Percentiles rank a stretch among this genome's conserved stretches.
phyloP scores from a whole-genome alignment of 2,888 invertebrate genomes.

The Platycnemis pennipes region DNA sequence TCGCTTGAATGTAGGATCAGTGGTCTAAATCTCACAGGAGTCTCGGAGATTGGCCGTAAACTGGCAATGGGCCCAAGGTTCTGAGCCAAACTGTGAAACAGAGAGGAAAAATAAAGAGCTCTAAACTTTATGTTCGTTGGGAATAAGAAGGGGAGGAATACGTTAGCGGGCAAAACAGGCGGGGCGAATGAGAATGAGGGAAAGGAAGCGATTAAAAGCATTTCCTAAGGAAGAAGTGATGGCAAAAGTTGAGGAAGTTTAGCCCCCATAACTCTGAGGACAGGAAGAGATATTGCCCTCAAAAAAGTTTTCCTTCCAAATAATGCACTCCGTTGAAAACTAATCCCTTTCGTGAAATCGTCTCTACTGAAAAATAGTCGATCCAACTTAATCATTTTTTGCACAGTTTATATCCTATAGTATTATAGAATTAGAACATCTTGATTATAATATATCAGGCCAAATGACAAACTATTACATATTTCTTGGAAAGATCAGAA shows the following conservation, averaged over 20 bases:
- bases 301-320: neutral
- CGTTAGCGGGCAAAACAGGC: neutral
- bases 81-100: neutral
- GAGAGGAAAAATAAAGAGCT: neutral
- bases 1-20: too few species aligned
- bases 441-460: too few species aligned
- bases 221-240: neutral
- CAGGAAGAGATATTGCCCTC: neutral
- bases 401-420: too few species aligned
- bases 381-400: too few species aligned
- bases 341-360: neutral
- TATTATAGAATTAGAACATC: too few species aligned
- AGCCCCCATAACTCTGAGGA: neutral
- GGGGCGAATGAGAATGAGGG: neutral
- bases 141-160: neutral
- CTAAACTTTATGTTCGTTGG: neutral
- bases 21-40: neutral
- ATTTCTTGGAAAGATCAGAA: too few species aligned
- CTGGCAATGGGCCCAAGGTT: neutral
- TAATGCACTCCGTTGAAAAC: neutral
- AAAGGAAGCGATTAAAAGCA: neutral
- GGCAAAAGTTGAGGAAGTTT: constrained; percentile 5
- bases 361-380: too few species aligned
- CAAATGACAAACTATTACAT: too few species aligned
- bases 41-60: neutral